A percentile compares a stretch with the other conserved stretches of the same genome.
These are phyloP conservation scores for Chionoecetes opilio DNA, from an alignment of 1,140 invertebrate genomes.

Conservation along the genomic window DNA sequence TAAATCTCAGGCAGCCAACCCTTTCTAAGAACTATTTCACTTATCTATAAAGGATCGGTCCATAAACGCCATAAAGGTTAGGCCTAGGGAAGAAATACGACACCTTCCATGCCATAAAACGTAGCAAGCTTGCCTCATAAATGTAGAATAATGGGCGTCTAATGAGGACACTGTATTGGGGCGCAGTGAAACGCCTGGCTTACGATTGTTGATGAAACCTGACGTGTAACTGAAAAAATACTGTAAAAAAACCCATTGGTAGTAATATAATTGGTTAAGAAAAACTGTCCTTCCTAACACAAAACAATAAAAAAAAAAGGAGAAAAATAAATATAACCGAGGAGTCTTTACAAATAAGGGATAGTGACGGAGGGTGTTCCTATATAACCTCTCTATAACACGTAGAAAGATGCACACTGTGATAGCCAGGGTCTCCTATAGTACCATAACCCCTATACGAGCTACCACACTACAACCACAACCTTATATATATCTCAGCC, in stretches of 20 bases:
- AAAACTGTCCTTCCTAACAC: no score
- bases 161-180: neutral
- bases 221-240: neutral
- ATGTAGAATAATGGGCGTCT: neutral
- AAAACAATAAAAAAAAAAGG: no score
- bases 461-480: no score
- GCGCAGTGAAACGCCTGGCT: neutral
- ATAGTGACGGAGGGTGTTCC: no score
- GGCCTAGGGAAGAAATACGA: neutral
- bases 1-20: neutral
- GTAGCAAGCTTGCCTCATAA: neutral
- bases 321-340: no score
- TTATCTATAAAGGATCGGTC: no score
- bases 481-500: no score
- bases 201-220: neutral
- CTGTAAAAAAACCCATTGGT: no score
- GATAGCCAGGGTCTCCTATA: neutral
- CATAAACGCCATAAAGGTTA: neutral
- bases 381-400: no score
- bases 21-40: neutral
- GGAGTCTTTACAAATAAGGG: no score
- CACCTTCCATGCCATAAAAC: neutral
- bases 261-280: no score
- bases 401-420: neutral
- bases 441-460: no score